phyloP scores from a whole-genome alignment of 1,140 invertebrate species.

The Macrobrachium nipponense region DNA sequence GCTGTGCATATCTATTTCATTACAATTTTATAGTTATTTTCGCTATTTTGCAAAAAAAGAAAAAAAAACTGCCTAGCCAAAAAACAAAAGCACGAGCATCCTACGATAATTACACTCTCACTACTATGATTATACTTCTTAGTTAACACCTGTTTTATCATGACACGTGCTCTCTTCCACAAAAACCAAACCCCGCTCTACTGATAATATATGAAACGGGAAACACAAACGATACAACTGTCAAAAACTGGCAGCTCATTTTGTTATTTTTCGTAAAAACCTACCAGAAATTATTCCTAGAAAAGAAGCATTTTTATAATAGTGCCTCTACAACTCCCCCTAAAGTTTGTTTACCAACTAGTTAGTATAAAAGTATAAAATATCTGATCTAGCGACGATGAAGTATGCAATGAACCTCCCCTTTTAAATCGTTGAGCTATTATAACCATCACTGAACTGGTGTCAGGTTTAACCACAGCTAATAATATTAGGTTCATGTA shows the following conservation, averaged over 20 bases:
- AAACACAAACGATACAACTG: too few species aligned
- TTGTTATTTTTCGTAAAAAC: conserved; percentile 1
- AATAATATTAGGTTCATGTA: too few species aligned
- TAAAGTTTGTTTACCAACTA: conserved; percentile 32
- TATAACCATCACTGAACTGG: too few species aligned
- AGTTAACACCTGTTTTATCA: too few species aligned
- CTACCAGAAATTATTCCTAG: background rate
- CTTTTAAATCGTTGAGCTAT: background rate
- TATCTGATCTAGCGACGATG: conserved; percentile 49
- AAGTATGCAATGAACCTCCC: background rate
- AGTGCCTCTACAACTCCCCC: conserved; percentile 25
- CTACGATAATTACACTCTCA: too few species aligned
- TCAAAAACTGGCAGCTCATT: background rate
- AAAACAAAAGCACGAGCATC: background rate
- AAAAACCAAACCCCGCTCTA: too few species aligned
- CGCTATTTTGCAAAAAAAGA: background rate
- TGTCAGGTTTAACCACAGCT: too few species aligned
- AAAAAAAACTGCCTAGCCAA: background rate
- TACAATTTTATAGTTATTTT: too few species aligned
- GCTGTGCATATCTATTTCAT: background rate
- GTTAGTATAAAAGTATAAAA: conserved; percentile 60
- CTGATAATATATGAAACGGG: too few species aligned
- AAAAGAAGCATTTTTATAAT: conserved; percentile 1
- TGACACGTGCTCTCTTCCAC: too few species aligned
- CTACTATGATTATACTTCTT: too few species aligned